phyloP scores from a whole-genome alignment of 2,797 vertebrate species.

The Coracias cyanogaster region DNA sequence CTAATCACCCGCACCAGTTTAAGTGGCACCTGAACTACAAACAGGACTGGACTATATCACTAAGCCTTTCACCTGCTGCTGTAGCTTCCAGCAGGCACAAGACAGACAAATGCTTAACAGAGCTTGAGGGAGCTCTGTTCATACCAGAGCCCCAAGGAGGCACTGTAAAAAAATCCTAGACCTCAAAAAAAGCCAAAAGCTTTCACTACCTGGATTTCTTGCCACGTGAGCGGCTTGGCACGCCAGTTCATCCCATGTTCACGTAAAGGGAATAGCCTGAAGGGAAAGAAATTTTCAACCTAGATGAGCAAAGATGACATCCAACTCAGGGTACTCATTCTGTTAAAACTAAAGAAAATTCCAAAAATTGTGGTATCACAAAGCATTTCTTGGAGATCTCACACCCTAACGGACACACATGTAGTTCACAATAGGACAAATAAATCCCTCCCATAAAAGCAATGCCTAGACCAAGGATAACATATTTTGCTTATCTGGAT shows the following conservation, averaged over 20 bases:
- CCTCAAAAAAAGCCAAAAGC: background rate
- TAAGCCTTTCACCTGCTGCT: background rate
- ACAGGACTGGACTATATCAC: background rate
- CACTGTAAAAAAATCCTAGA: background rate
- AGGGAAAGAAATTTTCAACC: background rate
- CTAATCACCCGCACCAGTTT: background rate
- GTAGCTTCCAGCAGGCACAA: background rate
- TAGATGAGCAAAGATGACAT: background rate
- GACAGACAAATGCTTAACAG: background rate
- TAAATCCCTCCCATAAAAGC: background rate
- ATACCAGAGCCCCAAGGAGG: background rate
- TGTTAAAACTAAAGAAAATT: background rate
- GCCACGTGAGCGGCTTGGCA: conserved; percentile 88
- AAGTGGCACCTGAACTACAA: background rate
- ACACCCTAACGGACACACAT: background rate
- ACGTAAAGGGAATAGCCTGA: conserved; percentile 94
- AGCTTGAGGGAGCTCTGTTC: background rate
- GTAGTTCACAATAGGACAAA: background rate
- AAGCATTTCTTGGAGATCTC: background rate
- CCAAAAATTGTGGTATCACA: background rate
- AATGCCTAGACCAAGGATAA: fast-evolving
- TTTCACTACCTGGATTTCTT: conserved; percentile 89
- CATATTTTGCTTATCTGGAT: background rate
- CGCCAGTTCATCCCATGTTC: conserved; percentile 95
- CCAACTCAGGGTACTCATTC: background rate